Evolutionary conservation across 2,113 vertebrate species (phyloP).

Genomic region (Embiotoca jacksoni): DNA sequence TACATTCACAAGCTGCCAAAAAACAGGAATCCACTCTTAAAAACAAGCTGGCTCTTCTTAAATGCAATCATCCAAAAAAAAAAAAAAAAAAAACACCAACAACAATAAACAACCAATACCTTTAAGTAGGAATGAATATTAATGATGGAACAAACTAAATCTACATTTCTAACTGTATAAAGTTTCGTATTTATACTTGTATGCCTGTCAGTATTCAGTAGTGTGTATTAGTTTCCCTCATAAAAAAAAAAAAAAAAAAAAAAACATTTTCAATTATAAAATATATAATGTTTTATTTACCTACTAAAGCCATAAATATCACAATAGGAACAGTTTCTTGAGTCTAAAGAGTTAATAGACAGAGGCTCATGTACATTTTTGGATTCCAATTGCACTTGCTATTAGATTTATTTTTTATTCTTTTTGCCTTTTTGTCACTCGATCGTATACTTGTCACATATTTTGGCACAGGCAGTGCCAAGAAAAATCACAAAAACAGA

Average conservation of each 20-base stretch:
- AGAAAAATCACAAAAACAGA: background rate
- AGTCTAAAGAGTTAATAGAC: background rate
- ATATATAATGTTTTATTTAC: background rate
- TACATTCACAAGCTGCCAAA: no score
- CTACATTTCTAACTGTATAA: background rate
- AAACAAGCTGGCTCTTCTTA: no score
- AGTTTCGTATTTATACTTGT: background rate
- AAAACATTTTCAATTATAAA: background rate
- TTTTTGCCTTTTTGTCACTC: background rate
- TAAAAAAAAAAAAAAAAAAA: background rate
- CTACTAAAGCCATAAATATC: background rate
- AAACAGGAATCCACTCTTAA: no score
- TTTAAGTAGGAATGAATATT: no score
- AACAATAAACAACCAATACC: no score
- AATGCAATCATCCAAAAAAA: no score
- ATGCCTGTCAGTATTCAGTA: background rate
- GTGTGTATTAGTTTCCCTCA: background rate
- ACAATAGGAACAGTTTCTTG: background rate
- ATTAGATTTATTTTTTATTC: background rate
- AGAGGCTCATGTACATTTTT: background rate
- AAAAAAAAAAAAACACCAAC: no score
- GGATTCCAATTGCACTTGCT: background rate
- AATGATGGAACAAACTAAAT: no score
- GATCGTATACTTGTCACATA: background rate
- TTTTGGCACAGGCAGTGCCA: slow-evolving; percentile 1